Evolutionary conservation across 1,140 invertebrate genomes (phyloP).

Genomic region (Diploscapter pachys): DNA sequence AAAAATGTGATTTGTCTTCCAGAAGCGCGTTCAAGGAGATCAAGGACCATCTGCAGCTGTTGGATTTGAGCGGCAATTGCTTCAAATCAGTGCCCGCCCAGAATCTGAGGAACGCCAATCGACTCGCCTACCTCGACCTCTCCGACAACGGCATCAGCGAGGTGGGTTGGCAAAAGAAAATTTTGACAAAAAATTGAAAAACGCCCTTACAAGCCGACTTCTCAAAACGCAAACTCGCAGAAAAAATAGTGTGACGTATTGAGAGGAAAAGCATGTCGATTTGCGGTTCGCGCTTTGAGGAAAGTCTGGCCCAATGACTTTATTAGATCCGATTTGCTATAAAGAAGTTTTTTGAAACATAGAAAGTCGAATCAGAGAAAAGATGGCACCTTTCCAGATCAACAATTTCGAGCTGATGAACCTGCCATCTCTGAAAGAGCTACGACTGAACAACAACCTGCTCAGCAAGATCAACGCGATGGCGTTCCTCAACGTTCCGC

Average conservation of each 20-base stretch:
- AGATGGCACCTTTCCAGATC: constrained; percentile 16
- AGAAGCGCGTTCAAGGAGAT: constrained; percentile 39
- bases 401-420: constrained; percentile 56
- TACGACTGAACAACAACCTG: constrained; percentile 46
- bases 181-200: too few relatives aligned
- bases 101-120: constrained; percentile 43
- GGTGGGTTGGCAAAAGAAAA: background rate
- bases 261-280: too few relatives aligned
- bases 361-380: too few relatives aligned
- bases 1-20: background rate
- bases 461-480: constrained; percentile 46
- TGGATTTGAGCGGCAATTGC: constrained; percentile 48
- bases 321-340: too few relatives aligned
- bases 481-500: constrained; percentile 57
- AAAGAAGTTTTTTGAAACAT: too few relatives aligned
- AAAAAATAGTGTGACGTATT: too few relatives aligned
- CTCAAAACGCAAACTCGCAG: too few relatives aligned
- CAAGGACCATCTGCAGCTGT: constrained; percentile 45
- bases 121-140: constrained; percentile 47
- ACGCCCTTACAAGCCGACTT: too few relatives aligned
- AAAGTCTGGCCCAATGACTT: too few relatives aligned
- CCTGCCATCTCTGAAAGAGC: constrained; percentile 49
- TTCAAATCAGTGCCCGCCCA: constrained; percentile 45
- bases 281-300: too few relatives aligned
- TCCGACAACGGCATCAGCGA: constrained; percentile 48